phyloP scores from a whole-genome alignment of 2,888 invertebrate species.

The Schizotus pectinicornis region DNA sequence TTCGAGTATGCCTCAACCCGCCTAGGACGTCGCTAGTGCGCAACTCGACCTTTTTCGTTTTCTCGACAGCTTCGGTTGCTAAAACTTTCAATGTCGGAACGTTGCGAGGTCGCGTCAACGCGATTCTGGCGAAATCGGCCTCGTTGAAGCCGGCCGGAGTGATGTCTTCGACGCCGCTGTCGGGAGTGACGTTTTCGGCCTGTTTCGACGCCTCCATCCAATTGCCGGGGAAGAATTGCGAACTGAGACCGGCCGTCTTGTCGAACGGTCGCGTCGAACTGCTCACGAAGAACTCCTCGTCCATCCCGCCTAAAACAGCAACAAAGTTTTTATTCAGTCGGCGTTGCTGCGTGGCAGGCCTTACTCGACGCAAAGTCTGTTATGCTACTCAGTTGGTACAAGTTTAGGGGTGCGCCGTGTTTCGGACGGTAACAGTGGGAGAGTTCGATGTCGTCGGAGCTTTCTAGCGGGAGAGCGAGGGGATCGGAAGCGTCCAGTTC shows the following conservation, averaged over 20 bases:
- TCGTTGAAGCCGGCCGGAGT: constrained; percentile 54
- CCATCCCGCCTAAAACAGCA: constrained; percentile 24
- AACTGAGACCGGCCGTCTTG: constrained; percentile 62
- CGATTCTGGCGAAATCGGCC: constrained; percentile 19
- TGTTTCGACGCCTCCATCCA: constrained; percentile 49
- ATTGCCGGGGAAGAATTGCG: constrained; percentile 74
- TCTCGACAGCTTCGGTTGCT: constrained; percentile 48
- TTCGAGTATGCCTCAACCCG: constrained; percentile 74
- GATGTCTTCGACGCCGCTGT: constrained; percentile 68
- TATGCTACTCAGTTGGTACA: constrained; percentile 47
- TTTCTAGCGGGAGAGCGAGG: constrained; percentile 37
- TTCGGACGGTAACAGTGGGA: constrained; percentile 36
- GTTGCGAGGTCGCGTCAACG: constrained; percentile 10
- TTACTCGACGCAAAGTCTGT: constrained; percentile 46
- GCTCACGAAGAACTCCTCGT: constrained; percentile 77
- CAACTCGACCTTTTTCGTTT: constrained; percentile 30
- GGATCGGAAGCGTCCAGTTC: constrained; percentile 53
- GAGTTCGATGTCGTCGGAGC: constrained; percentile 37
- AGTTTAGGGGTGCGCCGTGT: constrained; percentile 39
- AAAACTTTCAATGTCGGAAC: constrained; percentile 50
- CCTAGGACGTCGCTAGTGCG: constrained; percentile 60
- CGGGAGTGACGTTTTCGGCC: constrained; percentile 64
- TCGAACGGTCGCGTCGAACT: constrained; percentile 77
- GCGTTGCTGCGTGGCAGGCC: constrained; percentile 6
- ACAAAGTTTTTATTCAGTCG: constrained; percentile 1